phyloP scores from a whole-genome alignment of 2,888 invertebrate genomes.

The Phaedon cochleariae region DNA sequence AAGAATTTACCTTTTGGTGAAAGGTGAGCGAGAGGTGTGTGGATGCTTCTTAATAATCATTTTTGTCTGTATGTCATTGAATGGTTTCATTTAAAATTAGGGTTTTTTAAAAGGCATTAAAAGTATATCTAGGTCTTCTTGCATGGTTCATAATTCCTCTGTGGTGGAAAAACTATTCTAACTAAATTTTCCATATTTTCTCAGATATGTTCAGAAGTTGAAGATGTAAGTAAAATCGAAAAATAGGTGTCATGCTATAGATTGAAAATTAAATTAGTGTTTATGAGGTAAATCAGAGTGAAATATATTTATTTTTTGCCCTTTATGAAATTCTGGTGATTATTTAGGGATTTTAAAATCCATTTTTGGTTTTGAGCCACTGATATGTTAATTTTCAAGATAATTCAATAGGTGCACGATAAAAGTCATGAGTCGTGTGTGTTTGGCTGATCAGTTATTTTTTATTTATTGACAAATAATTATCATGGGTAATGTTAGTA shows the following conservation, averaged over 20 bases:
- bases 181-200: constrained; percentile 38
- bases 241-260: background rate
- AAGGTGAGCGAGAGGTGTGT: too few relatives aligned
- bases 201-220: constrained; percentile 49
- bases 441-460: too few relatives aligned
- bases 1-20: too few relatives aligned
- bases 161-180: background rate
- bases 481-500: too few relatives aligned
- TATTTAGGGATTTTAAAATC: background rate
- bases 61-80: too few relatives aligned
- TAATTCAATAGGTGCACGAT: too few relatives aligned
- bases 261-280: background rate
- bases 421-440: too few relatives aligned
- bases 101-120: too few relatives aligned
- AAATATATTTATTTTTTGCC: background rate
- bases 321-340: background rate
- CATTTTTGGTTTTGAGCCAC: background rate
- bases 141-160: background rate
- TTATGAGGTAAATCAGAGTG: background rate
- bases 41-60: too few relatives aligned
- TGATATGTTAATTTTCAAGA: background rate
- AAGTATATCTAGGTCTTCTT: background rate
- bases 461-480: too few relatives aligned
- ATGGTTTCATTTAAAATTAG: too few relatives aligned
- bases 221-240: constrained; percentile 49